Percentiles rank a stretch among this genome's conserved stretches.
phyloP scores from a whole-genome alignment of 1,140 invertebrate species.

The Heterodera carotae region DNA sequence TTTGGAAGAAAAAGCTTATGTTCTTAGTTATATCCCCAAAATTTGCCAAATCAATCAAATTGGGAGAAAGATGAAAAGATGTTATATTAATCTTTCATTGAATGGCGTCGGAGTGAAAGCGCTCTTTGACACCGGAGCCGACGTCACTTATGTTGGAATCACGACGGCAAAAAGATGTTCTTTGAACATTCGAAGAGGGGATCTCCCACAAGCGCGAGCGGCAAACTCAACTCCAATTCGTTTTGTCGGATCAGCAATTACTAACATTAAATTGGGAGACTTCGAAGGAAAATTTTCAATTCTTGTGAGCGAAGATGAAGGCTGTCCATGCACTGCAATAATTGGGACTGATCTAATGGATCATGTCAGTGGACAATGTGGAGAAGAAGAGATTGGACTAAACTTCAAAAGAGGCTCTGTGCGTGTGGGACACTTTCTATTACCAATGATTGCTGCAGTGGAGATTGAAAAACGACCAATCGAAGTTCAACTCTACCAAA shows the following conservation, averaged over 20 bases:
- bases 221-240: slow-evolving; percentile 29
- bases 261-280: slow-evolving; percentile 19
- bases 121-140: background rate
- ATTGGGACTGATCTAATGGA: slow-evolving; percentile 37
- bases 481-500: slow-evolving; percentile 12
- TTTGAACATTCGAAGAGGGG: background rate
- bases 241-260: slow-evolving; percentile 25
- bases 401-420: slow-evolving; percentile 4
- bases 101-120: background rate
- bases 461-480: background rate
- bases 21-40: background rate
- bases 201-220: slow-evolving; percentile 9
- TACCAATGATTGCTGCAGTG: slow-evolving; percentile 23
- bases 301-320: slow-evolving; percentile 28
- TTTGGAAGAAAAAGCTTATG: background rate
- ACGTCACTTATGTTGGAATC: background rate
- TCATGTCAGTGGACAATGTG: background rate
- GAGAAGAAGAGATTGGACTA: slow-evolving; percentile 1
- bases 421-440: background rate
- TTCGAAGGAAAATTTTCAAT: slow-evolving; percentile 5
- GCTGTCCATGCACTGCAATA: slow-evolving; percentile 21
- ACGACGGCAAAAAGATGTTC: background rate
- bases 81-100: background rate
- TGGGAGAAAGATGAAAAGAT: slow-evolving; percentile 3
- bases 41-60: background rate